Evolutionary conservation across 2,888 invertebrate species (phyloP), one percentile per base, ranked within the genome.

Genomic region (Dasysyrphus tricinctus): DNA sequence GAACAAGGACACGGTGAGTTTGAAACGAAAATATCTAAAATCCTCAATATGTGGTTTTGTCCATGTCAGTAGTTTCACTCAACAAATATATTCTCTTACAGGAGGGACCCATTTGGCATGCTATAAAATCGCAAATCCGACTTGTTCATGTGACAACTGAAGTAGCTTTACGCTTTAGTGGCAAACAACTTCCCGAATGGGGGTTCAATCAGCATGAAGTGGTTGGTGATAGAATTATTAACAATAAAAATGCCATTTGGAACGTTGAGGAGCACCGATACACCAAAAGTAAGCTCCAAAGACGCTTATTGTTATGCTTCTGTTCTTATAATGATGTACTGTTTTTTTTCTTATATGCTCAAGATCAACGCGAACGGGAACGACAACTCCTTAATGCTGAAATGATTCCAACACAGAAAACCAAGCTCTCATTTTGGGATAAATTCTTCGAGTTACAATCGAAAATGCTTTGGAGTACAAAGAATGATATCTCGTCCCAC

Each of bases 211-310:
- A 99, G 91, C 97, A 98, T 91, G 98, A 99, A 93, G 95, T 99
- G 3, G 97, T 97, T 0, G 97, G 97, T 0, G 98, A 98, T 93
- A 95, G 96, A 88, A 94, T 95, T 2, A 90, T 96, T 39, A 95
- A 95, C 73, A 97, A 98, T 91, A 96, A 96, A 88, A 97, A 97
- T 92, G 96, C 97, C 0, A 94, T 98, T 47, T 99, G 98, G 98
- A 99, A 99, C 93, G 98, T 98, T 3, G 98, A 99, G 91, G 98
- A 99, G 91, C 99, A 99, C 93, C 94, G 98, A 54, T 98, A 98
- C 91, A 98, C 98, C 1, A 97, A 96, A 94, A 96, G 97, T 96
- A 93, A 92, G 92, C 14, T 0, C 16, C 7, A 16, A 34, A 11
- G 9, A 0, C 3, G 2, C 2, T 2, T 24, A 0, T 12, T 0